Base-by-base conservation (phyloP, 1,140 invertebrate genomes). In the Drosophila bocqueti region DNA sequence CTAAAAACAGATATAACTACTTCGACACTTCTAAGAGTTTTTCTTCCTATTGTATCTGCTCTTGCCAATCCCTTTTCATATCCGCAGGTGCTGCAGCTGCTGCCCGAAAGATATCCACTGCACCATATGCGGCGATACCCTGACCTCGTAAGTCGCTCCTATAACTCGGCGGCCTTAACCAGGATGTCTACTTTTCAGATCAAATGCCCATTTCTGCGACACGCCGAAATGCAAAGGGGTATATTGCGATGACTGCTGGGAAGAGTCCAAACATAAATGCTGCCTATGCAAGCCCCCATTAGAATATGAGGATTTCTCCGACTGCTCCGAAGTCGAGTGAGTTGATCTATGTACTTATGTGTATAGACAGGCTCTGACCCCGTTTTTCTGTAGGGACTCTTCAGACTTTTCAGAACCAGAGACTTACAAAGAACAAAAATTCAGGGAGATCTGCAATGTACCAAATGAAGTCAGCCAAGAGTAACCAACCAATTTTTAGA, bases 291-390 rank as follows among this genome's bases (percentile, higher is more conserved):
- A 95, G 55, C 94, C 95, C 3, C 96, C 96, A 0, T 93, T 96
- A 3, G 96, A 97, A 18, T 97, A 97, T 81, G 96, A 95, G 9
- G 96, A 96, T 83, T 77, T 95, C 0, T 96, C 96, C 16, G 96
- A 97, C 76, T 92, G 96, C 9, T 97, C 96, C 74, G 95, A 97
- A 86, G 97, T 97, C 93, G 94, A 93, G 96, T 96, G 63, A 83
- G 79, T 81, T 26, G 6, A 10, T 24, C 34, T 13, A 15, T 46
- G n/a, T 21, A 21, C 21, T 24, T 15, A 11, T 11, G 9, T 43
- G 18, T 6, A 15, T 40, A 26, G 11, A 36, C 3, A 2, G 9
- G 40, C 5, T 4, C 16, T 62, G 5, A 62, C 16, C 2, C 15
- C 2, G 13, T 60, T 26, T n/a, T 13, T n/a, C 13, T 40, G 7